These are phyloP conservation scores for Drosophila rhopaloa DNA, from an alignment of 1,140 invertebrate genomes.

Conservation along the genomic window DNA sequence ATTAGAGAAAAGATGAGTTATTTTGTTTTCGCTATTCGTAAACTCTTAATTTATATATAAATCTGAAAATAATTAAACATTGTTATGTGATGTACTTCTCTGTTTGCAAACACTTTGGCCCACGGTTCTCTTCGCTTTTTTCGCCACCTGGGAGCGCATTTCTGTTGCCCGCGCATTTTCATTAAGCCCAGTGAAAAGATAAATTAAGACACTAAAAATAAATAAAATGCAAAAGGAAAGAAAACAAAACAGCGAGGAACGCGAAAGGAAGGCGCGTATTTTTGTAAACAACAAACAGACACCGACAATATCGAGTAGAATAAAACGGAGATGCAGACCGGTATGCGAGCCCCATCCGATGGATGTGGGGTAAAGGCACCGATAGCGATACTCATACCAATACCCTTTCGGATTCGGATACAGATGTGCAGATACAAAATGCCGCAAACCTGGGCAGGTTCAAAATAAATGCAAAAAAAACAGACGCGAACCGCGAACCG, in stretches of 20 bases:
- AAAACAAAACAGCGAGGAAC: conserved; percentile 11
- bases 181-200: conserved; percentile 37
- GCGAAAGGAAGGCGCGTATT: conserved; percentile 55
- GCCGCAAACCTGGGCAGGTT: conserved; percentile 70
- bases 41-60: too few relatives aligned
- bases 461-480: conserved; percentile 34
- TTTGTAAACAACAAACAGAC: conserved; percentile 73
- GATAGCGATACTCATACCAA: conserved; percentile 4
- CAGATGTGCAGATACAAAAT: conserved; percentile 65
- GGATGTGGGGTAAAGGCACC: conserved; percentile 16
- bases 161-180: conserved; percentile 45
- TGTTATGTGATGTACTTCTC: background rate
- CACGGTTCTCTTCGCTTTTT: background rate
- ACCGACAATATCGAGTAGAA: conserved; percentile 44
- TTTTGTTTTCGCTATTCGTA: too few relatives aligned
- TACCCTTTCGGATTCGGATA: conserved; percentile 30
- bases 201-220: conserved; percentile 46
- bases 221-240: conserved; percentile 18
- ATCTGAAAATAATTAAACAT: too few relatives aligned
- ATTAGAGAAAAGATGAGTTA: too few relatives aligned
- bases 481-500: conserved; percentile 37
- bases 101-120: background rate
- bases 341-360: conserved; percentile 35
- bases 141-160: conserved; percentile 2
- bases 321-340: conserved; percentile 41